Evolutionary conservation across 1,140 invertebrate species (phyloP), one percentile per base, ranked within the genome.

Genomic region (Rhizoglyphus robini): DNA sequence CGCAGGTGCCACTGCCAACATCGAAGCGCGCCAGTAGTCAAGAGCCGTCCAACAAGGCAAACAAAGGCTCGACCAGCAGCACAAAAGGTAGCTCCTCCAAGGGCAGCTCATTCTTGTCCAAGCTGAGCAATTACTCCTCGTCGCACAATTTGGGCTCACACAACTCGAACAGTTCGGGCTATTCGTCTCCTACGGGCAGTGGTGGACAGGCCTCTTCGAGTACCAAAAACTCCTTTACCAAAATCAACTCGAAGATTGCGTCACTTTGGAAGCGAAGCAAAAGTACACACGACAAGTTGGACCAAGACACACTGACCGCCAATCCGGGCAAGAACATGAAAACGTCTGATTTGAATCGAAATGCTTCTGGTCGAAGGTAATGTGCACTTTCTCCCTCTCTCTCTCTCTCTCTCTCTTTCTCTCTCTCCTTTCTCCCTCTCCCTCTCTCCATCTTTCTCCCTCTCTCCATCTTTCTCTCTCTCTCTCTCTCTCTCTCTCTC

Each of bases 231-330:
- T 41, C 36, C 8, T 41, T 41, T 8, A 11, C 18, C 18, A 59
- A 59, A 11, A 27, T 59, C 18, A 60, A 60, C 13, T 60, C 58
- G 36, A 60, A 60, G 27, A 38, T 60, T 1, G 8, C 51, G 31
- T 23, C n/a, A 60, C 29, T 60, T 29, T 60, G 32, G 32, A 15
- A 15, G 36, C 58, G 58, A 32, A 32, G 29, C 29, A 60, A 60
- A 32, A 60, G 58, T 46, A 20, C 58, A 3, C 58, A 60, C 36
- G 58, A 60, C 15, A 60, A 60, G 27, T 46, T 60, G 18, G 30
- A 60, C 29, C 58, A 32, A 32, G 15, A 60, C 15, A 8, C 51
- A 15, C 23, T 54, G 51, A 25, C 51, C 15, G 20, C 8, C 15
- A 54, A 8, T 32, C 31, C 51, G 31, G 31, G 23, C 8, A 54